These are phyloP conservation scores for Fopius arisanus DNA, from an alignment of 1,140 invertebrate species.

Conservation along the genomic window DNA sequence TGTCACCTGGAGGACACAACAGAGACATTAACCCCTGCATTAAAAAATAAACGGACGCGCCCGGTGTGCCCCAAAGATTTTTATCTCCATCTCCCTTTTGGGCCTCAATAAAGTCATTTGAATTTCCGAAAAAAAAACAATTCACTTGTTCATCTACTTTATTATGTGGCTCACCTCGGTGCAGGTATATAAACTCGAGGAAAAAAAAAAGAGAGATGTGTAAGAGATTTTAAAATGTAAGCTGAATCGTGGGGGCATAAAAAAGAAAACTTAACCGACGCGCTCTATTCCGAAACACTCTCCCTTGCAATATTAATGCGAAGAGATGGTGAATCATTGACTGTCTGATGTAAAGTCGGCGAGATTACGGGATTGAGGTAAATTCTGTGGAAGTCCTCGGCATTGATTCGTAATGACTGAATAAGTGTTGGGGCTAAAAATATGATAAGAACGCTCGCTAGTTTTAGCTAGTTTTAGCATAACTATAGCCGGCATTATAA, in stretches of 20 bases:
- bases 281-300: neutral
- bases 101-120: neutral
- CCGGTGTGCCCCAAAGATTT: conserved; percentile 17
- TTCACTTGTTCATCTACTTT: neutral
- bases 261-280: neutral
- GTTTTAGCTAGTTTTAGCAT: neutral
- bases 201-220: neutral
- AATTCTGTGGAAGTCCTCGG: neutral
- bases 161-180: neutral
- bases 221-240: neutral
- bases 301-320: neutral
- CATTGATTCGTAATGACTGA: neutral
- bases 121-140: neutral
- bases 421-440: neutral
- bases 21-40: conserved; percentile 17
- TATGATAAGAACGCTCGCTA: neutral
- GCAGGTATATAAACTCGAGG: neutral
- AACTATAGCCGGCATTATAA: neutral
- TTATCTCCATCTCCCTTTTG: neutral
- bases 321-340: neutral
- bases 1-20: neutral
- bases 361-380: neutral
- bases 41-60: conserved; percentile 10
- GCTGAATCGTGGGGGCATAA: neutral
- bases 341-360: neutral